Percentiles rank a stretch among this genome's conserved stretches.
These are phyloP conservation scores for Druon quercuslanigerum DNA, from an alignment of 1,140 invertebrate species.

Conservation along the genomic window DNA sequence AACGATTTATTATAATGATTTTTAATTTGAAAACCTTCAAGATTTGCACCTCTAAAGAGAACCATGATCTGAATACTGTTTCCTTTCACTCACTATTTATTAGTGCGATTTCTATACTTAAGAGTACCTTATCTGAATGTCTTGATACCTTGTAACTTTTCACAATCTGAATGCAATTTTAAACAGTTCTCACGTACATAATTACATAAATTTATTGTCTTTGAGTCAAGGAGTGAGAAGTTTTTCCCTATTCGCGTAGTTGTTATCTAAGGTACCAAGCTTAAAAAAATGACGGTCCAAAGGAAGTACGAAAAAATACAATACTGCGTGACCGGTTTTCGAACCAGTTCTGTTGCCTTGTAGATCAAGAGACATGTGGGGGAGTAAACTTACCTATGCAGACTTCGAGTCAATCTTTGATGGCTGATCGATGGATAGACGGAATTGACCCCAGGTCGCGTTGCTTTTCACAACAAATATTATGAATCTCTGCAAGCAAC, in stretches of 20 bases:
- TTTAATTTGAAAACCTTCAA: no score
- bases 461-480: no score
- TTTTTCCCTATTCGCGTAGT: neutral
- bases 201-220: conserved; percentile 4
- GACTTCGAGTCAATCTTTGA: neutral
- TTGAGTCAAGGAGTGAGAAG: neutral
- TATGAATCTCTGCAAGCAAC: no score
- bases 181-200: neutral
- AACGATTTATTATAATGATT: no score
- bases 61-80: no score
- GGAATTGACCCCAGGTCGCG: no score
- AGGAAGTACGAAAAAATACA: neutral
- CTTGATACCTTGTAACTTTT: conserved; percentile 12
- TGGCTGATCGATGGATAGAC: neutral
- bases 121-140: neutral
- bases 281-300: neutral
- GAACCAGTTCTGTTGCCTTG: neutral
- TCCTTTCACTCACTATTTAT: no score
- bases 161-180: conserved; percentile 9
- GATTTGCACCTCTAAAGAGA: no score
- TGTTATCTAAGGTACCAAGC: no score
- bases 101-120: no score
- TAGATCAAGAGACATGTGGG: neutral
- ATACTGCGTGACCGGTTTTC: neutral
- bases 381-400: neutral